Conservation (phyloP, 2,797 vertebrate species). For the Sparidentex hasta region DNA sequence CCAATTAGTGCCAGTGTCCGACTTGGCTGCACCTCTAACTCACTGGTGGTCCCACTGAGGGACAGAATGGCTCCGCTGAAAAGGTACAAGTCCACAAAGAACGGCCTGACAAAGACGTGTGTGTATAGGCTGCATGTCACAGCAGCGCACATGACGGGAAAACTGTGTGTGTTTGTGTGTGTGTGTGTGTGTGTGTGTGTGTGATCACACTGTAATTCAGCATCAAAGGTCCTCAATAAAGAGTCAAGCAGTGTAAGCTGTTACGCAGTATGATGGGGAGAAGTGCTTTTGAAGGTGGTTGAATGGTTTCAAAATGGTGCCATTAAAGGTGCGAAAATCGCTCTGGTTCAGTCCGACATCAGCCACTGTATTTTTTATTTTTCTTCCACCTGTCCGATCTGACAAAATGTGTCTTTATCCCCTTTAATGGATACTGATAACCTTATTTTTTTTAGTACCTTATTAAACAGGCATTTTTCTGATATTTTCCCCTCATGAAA, state of each 20-base stretch:
- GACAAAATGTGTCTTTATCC: background rate
- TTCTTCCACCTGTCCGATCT: background rate
- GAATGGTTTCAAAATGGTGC: constrained; percentile 33
- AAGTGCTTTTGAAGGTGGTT: constrained; percentile 43
- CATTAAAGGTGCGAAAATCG: constrained; percentile 14
- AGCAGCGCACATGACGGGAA: constrained; percentile 52
- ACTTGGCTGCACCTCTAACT: constrained; percentile 74
- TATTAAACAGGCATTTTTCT: too few species aligned
- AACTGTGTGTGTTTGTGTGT: constrained; percentile 35
- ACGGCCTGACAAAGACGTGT: constrained; percentile 73
- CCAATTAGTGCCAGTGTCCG: constrained; percentile 82
- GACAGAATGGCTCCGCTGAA: constrained; percentile 77
- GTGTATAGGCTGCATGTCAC: constrained; percentile 74
- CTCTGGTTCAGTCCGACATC: constrained; percentile 2
- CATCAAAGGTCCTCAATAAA: constrained; percentile 38
- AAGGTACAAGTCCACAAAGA: constrained; percentile 82
- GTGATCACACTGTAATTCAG: constrained; percentile 50
- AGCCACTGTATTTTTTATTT: background rate
- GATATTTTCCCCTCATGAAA: too few species aligned
- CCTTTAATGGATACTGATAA: too few species aligned
- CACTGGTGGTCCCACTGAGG: constrained; percentile 84
- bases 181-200: constrained; percentile 28
- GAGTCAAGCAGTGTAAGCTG: constrained; percentile 37
- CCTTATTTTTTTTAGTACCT: too few species aligned
- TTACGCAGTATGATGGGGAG: constrained; percentile 22